Evolutionary conservation across 2,113 vertebrate species (phyloP).

Genomic region (Eublepharis macularius): DNA sequence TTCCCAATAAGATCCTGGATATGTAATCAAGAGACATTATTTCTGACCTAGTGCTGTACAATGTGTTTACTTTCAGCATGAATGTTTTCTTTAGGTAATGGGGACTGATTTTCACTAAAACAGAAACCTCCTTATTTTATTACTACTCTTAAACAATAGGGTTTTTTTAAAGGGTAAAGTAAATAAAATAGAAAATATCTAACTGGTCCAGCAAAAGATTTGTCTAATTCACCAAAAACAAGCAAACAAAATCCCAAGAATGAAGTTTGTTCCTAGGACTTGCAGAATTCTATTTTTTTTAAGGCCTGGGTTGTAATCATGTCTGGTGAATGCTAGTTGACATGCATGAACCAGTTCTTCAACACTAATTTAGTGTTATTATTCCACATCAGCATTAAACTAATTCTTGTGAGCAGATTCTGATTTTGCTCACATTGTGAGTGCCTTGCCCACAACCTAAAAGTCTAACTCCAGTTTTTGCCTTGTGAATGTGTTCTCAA

Average conservation of each 20-base stretch:
- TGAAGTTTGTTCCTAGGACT: slow-evolving; percentile 46
- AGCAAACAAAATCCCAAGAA: slow-evolving; percentile 33
- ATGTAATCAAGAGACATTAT: slow-evolving; percentile 48
- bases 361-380: slow-evolving; percentile 70
- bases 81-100: slow-evolving; percentile 64
- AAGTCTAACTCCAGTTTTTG: slow-evolving; percentile 73
- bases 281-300: slow-evolving; percentile 52
- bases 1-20: slow-evolving; percentile 34
- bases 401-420: slow-evolving; percentile 67
- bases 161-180: slow-evolving; percentile 64
- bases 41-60: slow-evolving; percentile 66
- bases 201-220: slow-evolving; percentile 40
- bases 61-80: slow-evolving; percentile 63
- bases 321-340: slow-evolving; percentile 62
- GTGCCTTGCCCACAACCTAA: slow-evolving; percentile 74
- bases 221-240: slow-evolving; percentile 35
- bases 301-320: slow-evolving; percentile 67
- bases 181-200: slow-evolving; percentile 54
- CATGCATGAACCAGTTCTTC: slow-evolving; percentile 63
- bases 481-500: slow-evolving; percentile 72
- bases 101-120: slow-evolving; percentile 35
- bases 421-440: slow-evolving; percentile 71
- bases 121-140: slow-evolving; percentile 67
- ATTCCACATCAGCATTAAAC: slow-evolving; percentile 72
- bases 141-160: slow-evolving; percentile 51